phyloP scores from a whole-genome alignment of 2,888 invertebrate genomes.

The Polyommatus icarus region DNA sequence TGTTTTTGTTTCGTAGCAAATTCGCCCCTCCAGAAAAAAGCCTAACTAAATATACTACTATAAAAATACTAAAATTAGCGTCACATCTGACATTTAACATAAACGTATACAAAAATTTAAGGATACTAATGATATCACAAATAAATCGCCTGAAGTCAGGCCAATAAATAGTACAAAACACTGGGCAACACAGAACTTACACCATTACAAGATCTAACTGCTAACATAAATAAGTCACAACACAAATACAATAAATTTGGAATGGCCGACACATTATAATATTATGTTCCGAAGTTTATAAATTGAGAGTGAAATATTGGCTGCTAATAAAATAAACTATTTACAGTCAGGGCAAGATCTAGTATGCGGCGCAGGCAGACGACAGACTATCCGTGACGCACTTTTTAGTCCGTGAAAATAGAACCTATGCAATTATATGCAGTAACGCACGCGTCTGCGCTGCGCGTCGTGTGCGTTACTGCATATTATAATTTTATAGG shows the following conservation, averaged over 20 bases:
- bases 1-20: background rate
- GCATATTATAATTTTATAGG: no score
- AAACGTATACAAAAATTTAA: conserved; percentile 78
- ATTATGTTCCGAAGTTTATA: background rate
- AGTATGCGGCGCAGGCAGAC: no score
- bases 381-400: no score
- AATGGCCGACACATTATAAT: conserved; percentile 11
- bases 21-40: background rate
- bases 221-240: conserved; percentile 27
- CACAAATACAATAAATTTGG: conserved; percentile 21
- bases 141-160: conserved; percentile 68
- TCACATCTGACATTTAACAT: conserved; percentile 70
- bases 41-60: conserved; percentile 60
- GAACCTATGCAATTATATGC: no score
- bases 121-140: conserved; percentile 76
- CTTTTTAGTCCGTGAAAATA: no score
- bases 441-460: no score
- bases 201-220: background rate
- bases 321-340: background rate
- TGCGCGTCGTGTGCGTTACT: no score
- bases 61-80: conserved; percentile 70
- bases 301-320: background rate
- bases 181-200: conserved; percentile 25
- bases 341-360: background rate
- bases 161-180: conserved; percentile 42